These are phyloP conservation scores for Papilio protenor DNA, from an alignment of 2,888 invertebrate species.

Conservation along the genomic window DNA sequence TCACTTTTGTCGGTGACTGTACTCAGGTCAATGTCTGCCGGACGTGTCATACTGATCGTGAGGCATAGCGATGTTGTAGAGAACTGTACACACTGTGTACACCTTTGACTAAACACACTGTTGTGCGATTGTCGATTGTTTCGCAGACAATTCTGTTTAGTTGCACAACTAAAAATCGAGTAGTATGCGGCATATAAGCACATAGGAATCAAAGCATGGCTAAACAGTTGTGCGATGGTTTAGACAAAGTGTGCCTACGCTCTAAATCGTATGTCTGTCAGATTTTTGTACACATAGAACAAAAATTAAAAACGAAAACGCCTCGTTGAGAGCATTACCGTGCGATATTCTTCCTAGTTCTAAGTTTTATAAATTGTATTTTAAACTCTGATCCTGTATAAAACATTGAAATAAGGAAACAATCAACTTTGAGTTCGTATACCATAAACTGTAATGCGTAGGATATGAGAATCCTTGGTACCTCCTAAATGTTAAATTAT, in stretches of 20 bases:
- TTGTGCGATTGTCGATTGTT: no score
- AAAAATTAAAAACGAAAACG: no score
- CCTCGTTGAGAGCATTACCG: background rate
- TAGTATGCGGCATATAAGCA: no score
- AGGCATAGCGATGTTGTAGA: conserved; percentile 23
- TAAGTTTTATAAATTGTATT: background rate
- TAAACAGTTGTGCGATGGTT: no score
- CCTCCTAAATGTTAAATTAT: conserved; percentile 32
- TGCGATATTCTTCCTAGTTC: background rate
- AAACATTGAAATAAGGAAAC: conserved; percentile 15
- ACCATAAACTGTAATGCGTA: conserved; percentile 19
- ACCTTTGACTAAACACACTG: no score
- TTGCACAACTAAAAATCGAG: no score
- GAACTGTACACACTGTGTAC: background rate
- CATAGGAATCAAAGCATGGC: no score
- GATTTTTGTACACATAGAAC: no score
- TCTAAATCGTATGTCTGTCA: no score
- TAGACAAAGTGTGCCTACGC: no score
- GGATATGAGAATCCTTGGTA: conserved; percentile 32
- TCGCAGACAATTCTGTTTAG: no score
- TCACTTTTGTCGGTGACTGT: conserved; percentile 45
- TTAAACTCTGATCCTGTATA: background rate
- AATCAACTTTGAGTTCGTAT: background rate
- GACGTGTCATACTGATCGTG: conserved; percentile 49
- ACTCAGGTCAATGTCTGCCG: conserved; percentile 56